Evolutionary conservation across 2,888 invertebrate species (phyloP).

Genomic region (Cepaea hortensis): DNA sequence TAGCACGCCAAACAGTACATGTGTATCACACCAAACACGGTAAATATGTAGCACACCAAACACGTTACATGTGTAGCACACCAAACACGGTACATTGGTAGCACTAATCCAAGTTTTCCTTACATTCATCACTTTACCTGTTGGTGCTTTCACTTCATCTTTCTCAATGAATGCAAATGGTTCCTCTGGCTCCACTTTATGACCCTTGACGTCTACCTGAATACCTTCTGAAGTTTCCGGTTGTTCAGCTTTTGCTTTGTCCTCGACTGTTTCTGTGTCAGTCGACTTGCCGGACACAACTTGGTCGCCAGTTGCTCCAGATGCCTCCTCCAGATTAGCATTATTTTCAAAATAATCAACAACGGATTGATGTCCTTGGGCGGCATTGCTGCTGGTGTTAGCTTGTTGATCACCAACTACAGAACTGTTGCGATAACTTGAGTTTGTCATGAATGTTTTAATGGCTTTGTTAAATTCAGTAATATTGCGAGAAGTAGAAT

Average conservation of each 20-base stretch:
- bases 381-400: no score
- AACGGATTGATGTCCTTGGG: background rate
- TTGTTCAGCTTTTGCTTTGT: background rate
- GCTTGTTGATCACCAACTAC: no score
- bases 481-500: no score
- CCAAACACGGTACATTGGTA: no score
- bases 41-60: no score
- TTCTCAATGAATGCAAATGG: conserved; percentile 23
- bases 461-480: no score
- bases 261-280: background rate
- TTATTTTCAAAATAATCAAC: background rate
- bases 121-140: background rate
- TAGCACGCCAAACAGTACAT: no score
- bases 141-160: background rate
- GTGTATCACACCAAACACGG: no score
- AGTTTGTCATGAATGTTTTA: no score
- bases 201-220: conserved; percentile 20
- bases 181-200: conserved; percentile 8
- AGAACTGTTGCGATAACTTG: no score
- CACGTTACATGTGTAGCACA: no score
- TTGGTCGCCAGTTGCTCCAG: background rate
- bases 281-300: background rate
- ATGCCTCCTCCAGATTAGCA: background rate
- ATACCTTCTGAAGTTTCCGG: background rate
- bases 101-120: no score